phyloP scores from a whole-genome alignment of 2,797 vertebrate species.

The Mus caroli region DNA sequence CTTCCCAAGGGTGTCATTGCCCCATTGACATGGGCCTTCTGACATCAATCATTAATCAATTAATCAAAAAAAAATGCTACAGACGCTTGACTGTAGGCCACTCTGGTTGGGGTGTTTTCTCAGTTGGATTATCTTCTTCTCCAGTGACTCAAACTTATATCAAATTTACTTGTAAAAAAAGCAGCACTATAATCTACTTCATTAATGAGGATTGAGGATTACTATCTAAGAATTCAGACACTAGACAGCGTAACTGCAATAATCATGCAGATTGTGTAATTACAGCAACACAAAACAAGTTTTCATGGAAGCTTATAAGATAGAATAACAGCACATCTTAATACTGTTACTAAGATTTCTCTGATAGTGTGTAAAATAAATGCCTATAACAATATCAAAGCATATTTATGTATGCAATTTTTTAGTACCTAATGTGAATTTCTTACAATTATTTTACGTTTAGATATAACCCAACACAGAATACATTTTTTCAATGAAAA shows the following conservation, averaged over 20 bases:
- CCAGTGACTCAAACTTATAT: neutral
- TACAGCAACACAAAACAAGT: conserved; percentile 66
- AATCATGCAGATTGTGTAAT: conserved; percentile 69
- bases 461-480: neutral
- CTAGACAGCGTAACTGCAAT: conserved; percentile 58
- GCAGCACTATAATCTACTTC: conserved; percentile 16
- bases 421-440: neutral
- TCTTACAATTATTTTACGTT: neutral
- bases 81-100: neutral
- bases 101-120: neutral
- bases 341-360: conserved; percentile 66
- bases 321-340: neutral
- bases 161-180: neutral
- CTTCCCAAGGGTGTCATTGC: neutral
- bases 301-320: conserved; percentile 50
- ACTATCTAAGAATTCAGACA: conserved; percentile 65
- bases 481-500: neutral
- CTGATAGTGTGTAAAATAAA: conserved; percentile 35
- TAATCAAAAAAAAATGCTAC: neutral
- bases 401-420: conserved; percentile 28
- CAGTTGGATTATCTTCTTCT: neutral
- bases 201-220: conserved; percentile 69
- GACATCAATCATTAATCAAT: neutral
- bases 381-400: conserved; percentile 53
- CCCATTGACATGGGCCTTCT: neutral